Evolutionary conservation across 2,888 invertebrate species (phyloP), one percentile per base, ranked within the genome.

Genomic region (Pomacea canaliculata): DNA sequence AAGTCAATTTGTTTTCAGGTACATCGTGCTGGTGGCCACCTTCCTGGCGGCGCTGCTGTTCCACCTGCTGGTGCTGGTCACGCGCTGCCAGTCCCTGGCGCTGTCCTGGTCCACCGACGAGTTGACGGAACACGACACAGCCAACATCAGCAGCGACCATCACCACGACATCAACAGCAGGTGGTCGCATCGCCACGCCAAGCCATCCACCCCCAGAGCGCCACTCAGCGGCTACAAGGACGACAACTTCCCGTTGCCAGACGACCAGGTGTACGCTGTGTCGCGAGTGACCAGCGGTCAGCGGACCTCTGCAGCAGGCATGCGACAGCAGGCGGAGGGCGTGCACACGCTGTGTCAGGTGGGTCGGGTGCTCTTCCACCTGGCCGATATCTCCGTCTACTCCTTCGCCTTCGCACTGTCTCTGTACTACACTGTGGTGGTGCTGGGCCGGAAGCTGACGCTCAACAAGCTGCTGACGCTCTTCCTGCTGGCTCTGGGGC

Each of bases 311-410:
- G 37, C 37, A 37, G 37, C 37, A 5, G 37, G 37, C 37, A 37
- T 37, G 37, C 37, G 37, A 37, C 37, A 37, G 4, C 37, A 16
- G 16, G n/a, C 63, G 63, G 49, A 59, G 4, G 37, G 60, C 23
- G 49, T 68, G 74, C 59, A 68, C 12, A 74, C 74, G 37, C 67
- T 74, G 48, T 74, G 74, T 49, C 62, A 74, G 51, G 69, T 74
- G 48, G 74, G 74, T 9, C 49, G 74, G 16, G 74, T 68, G 16
- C 62, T 74, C n/a, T 74, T 49, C 49, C 69, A 67, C 12, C 63
- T 74, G 27, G 37, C 63, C 9, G 74, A 74, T 46, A 16, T 74
- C n/a, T n/a, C 60, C 49, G 18, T 62, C 18, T 69, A 69, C 63
- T 68, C 74, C 9, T 69, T 74, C 62, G 51, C 68, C 49, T 69